phyloP scores from a whole-genome alignment of 30 jellyfish, hydroid and myxozoan species.

The Sanderia malayensis region DNA sequence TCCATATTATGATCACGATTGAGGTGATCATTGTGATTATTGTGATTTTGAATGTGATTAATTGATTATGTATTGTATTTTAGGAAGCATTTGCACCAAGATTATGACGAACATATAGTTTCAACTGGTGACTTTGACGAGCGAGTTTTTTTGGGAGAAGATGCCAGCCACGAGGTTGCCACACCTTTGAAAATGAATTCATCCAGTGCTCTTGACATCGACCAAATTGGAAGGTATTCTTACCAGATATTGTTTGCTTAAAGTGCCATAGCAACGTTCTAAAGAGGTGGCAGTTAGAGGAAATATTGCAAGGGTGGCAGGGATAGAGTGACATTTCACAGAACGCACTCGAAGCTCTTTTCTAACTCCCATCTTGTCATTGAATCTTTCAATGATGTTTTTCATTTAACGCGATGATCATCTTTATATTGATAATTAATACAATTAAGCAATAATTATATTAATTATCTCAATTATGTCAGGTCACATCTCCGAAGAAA shows the following conservation, averaged over 20 bases:
- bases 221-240: conserved; percentile 77
- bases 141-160: conserved; percentile 76
- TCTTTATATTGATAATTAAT: neutral
- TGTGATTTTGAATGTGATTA: neutral
- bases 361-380: no score
- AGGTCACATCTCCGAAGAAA: conserved; percentile 81
- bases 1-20: neutral
- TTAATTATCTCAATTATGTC: no score
- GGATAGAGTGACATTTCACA: no score
- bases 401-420: neutral
- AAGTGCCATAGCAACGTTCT: no score
- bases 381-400: no score
- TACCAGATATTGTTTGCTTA: no score
- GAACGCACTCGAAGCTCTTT: no score
- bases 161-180: conserved; percentile 57
- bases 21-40: neutral
- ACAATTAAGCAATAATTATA: neutral
- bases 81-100: conserved; percentile 75
- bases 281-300: no score
- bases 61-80: neutral
- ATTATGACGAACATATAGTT: conserved; percentile 66
- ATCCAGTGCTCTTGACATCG: conserved; percentile 41
- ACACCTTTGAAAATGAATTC: conserved; percentile 65
- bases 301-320: no score
- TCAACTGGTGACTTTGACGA: conserved; percentile 84